Evolutionary conservation across 1,140 invertebrate genomes (phyloP), one percentile per base, ranked within the genome.

Genomic region (Ceratina japonica): DNA sequence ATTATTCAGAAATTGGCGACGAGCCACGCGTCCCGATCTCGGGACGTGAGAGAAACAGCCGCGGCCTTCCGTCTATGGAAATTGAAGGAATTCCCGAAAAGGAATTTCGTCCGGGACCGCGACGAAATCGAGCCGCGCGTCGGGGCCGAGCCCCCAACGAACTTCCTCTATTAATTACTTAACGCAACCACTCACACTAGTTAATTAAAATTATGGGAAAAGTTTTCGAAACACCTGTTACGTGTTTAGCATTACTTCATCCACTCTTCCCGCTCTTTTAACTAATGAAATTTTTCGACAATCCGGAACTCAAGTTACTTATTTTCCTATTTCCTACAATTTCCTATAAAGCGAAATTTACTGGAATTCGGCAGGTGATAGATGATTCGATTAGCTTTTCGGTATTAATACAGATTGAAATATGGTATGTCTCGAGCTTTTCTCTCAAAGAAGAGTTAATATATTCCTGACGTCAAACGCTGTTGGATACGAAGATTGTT

Each of bases 191-290:
- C 64, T 79, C 22, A 24, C 73, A 24, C 51, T 64, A 56, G 74
- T 84, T 83, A 84, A 84, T 84, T 84, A 83, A 56, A 84, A 80
- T 84, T 79, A 74, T 79, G 71, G 77, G 61, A 81, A 83, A 79
- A 79, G 81, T 79, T 84, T 18, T 18, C 16, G 37, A 54, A 84
- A 56, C 80, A 83, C 82, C 82, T 84, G 81, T 84, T 83, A 84
- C 82, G 61, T 84, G 76, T 83, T 83, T 84, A 83, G 82, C 79
- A 80, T 82, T 78, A 70, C 37, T 83, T 63, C 81, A 68, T 44
- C 68, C 20, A 49, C 37, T 18, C 31, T 51, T 3, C 1, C 49
- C 44, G 15, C 18, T n/a, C 8, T 2, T 16, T 3, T 5, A 20
- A 8, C 20, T 72, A 69, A 68, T 69, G 65, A 61, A 75, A 61